These are phyloP conservation scores for Amphilophus citrinellus DNA, from an alignment of 2,113 vertebrate species.

Conservation along the genomic window DNA sequence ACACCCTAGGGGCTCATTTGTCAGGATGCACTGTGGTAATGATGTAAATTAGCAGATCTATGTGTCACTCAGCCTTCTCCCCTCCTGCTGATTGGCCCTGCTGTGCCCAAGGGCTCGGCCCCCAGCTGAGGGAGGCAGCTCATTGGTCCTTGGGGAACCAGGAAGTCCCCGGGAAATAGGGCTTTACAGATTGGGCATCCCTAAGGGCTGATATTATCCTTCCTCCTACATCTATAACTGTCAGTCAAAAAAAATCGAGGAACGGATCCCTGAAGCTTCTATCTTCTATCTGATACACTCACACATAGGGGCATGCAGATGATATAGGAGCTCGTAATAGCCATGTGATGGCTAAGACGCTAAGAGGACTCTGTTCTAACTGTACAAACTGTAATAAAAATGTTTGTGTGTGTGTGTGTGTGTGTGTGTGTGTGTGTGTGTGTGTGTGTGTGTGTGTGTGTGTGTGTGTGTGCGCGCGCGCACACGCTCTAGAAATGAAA, in stretches of 20 bases:
- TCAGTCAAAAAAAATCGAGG: conserved; percentile 72
- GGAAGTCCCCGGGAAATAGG: conserved; percentile 73
- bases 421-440: not conserved
- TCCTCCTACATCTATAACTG: conserved; percentile 73
- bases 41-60: conserved; percentile 81
- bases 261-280: conserved; percentile 52
- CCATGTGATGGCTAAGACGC: conserved; percentile 20
- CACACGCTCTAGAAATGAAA: conserved; percentile 33
- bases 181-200: conserved; percentile 73
- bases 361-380: conserved; percentile 19
- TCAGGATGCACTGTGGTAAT: conserved; percentile 82
- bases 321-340: conserved; percentile 25
- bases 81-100: conserved; percentile 76
- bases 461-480: not conserved
- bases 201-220: conserved; percentile 74
- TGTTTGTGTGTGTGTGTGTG: not conserved
- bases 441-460: not conserved
- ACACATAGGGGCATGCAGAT: conserved; percentile 25
- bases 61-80: conserved; percentile 77
- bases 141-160: conserved; percentile 81
- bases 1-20: conserved; percentile 83
- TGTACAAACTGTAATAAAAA: conserved; percentile 26
- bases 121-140: conserved; percentile 71
- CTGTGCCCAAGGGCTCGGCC: conserved; percentile 69
- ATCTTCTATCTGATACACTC: conserved; percentile 32